phyloP scores from a whole-genome alignment of 2,888 invertebrate genomes.

The Nebria brevicollis region DNA sequence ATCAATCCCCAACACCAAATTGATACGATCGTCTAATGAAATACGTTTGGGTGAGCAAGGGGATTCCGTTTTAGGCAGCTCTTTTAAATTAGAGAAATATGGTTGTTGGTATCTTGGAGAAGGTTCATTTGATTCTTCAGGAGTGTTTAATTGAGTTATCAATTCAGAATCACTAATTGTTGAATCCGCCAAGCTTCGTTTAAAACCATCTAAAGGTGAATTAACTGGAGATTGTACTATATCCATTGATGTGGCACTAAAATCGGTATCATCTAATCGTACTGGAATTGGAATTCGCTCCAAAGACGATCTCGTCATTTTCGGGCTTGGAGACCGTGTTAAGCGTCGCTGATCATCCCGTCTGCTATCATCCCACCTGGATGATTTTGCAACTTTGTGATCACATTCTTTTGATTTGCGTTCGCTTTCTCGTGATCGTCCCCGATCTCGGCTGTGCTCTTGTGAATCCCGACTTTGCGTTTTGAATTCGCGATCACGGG shows the following conservation, averaged over 20 bases:
- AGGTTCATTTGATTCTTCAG: constrained; percentile 50
- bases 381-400: neutral
- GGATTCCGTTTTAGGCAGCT: constrained; percentile 19
- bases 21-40: constrained; percentile 70
- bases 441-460: constrained; percentile 17
- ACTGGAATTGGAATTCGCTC: constrained; percentile 18
- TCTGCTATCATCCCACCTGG: constrained; percentile 12
- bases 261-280: constrained; percentile 43
- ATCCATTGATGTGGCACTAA: constrained; percentile 50
- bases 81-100: constrained; percentile 15
- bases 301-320: constrained; percentile 21
- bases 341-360: constrained; percentile 21
- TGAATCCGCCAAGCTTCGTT: constrained; percentile 65
- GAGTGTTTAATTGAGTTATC: constrained; percentile 54
- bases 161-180: constrained; percentile 67
- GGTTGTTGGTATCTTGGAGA: constrained; percentile 30
- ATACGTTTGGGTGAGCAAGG: constrained; percentile 67
- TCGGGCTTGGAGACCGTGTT: constrained; percentile 34
- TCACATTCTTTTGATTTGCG: constrained; percentile 19
- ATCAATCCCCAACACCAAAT: constrained; percentile 68
- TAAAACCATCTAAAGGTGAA: constrained; percentile 61
- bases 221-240: constrained; percentile 53
- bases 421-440: constrained; percentile 28
- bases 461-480: constrained; percentile 6
- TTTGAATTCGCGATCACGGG: neutral